Evolutionary conservation across 2,113 vertebrate genomes (phyloP).

Genomic region (Rynchops niger): DNA sequence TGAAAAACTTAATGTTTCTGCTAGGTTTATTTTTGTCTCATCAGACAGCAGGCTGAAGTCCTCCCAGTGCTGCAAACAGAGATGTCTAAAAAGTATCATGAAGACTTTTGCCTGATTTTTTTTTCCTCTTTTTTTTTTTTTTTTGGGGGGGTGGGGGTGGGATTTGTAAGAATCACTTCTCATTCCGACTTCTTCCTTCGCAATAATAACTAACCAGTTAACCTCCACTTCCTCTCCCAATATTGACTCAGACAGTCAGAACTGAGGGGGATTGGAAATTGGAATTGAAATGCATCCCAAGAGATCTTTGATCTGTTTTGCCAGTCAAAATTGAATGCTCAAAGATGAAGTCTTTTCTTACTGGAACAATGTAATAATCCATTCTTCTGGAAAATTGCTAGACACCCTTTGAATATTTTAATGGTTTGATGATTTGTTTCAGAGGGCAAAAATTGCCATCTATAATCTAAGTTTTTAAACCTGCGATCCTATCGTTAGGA

Average conservation of each 20-base stretch:
- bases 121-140: neutral
- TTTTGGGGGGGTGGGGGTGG: neutral
- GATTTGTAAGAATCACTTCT: conserved; percentile 56
- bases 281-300: conserved; percentile 30
- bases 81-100: conserved; percentile 7
- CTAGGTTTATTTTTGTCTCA: conserved; percentile 55
- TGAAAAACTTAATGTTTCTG: conserved; percentile 58
- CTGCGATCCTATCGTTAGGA: neutral
- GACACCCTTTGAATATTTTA: conserved; percentile 3
- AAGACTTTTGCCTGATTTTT: neutral
- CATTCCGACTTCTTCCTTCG: conserved; percentile 41
- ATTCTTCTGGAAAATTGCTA: conserved; percentile 21
- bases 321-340: neutral
- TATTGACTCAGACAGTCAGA: conserved; percentile 47
- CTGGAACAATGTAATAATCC: conserved; percentile 10
- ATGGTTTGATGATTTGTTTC: neutral
- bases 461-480: neutral
- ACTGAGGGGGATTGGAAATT: conserved; percentile 11
- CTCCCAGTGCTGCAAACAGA: neutral
- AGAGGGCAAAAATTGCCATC: neutral
- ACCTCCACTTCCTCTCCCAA: conserved; percentile 48
- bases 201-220: conserved; percentile 39
- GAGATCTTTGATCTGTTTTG: conserved; percentile 46
- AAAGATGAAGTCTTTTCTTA: conserved; percentile 10
- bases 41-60: neutral